Base-by-base conservation (phyloP, 2,797 vertebrate species). In the Cirrhinus mrigala region DNA sequence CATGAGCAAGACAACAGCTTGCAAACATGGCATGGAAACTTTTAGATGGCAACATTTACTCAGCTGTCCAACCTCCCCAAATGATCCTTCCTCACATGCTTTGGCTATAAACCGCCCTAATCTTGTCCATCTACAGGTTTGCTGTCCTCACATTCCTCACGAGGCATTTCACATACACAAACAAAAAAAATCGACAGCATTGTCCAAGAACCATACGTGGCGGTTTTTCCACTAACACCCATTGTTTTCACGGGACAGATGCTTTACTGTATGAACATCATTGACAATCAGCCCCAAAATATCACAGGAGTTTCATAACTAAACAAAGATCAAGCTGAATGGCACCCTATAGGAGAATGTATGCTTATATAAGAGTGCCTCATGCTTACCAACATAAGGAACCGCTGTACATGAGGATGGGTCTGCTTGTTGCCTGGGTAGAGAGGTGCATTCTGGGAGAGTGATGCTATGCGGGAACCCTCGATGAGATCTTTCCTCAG, bases 331-430 rank as follows among this genome's bases (percentile, higher is more conserved):
- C 4, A 18, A 66, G 12, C 4, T 4, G 2, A 37, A 76, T 12
- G 27, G 20, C 64, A 81, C 50, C 66, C n/a, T 22, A 73, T 16
- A 54, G 81, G 69, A 66, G 52, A 9, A 18, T 71, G 48, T 64
- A 50, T 5, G 8, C 50, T 64, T 54, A 75, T 46, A 12, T 83
- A 29, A 69, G 24, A 77, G 15, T 1, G 12, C 46, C 40, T 81
- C 33, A 60, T n/a, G 71, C 95, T 96, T 96, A 99, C 98, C 97
- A 22, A 97, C 93, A 89, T 97, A 97, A 15, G 96, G 95, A 66
- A 98, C 94, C n/a, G 50, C 94, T 20, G 96, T 97, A 80, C 98
- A 99, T 50, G 94, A 91, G 0, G 84, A 90, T 5, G 96, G 94
- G 76, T 96, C 94, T 33, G 93, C 86, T 86, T 89, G 95, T 78